Evolutionary conservation across 2,797 vertebrate species (phyloP).

Genomic region (Poeciliopsis gracilis): DNA sequence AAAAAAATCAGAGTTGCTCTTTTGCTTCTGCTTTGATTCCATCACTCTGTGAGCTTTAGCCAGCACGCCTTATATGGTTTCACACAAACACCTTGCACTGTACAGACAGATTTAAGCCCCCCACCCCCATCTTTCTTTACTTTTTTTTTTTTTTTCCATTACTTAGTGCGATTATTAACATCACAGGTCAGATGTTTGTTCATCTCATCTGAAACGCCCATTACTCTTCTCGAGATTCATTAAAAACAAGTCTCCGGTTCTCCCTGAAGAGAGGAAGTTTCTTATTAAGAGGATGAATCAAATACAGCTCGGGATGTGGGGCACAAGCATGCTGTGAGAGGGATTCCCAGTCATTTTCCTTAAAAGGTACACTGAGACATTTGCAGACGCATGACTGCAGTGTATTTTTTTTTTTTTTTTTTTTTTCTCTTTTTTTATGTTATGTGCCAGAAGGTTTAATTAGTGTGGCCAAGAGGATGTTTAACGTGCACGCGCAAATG

Average conservation of each 20-base stretch:
- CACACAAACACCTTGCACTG: constrained; percentile 36
- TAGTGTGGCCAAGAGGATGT: constrained; percentile 13
- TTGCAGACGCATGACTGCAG: constrained; percentile 42
- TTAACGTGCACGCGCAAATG: background rate
- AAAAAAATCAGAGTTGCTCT: constrained; percentile 32
- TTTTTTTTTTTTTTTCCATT: constrained; percentile 17
- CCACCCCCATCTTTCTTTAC: constrained; percentile 37
- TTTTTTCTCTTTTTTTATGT: constrained; percentile 7
- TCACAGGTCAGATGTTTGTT: constrained; percentile 62
- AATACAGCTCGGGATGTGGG: constrained; percentile 55
- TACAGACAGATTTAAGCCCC: constrained; percentile 25
- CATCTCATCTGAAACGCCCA: constrained; percentile 61
- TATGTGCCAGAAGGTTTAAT: constrained; percentile 51
- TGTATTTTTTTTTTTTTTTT: constrained; percentile 11
- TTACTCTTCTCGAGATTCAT: constrained; percentile 70
- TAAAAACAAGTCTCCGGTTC: constrained; percentile 55
- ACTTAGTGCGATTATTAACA: constrained; percentile 65
- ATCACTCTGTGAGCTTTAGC: constrained; percentile 13
- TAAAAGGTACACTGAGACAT: constrained; percentile 60
- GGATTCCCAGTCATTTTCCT: constrained; percentile 39
- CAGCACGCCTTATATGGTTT: constrained; percentile 30
- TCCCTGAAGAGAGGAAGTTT: constrained; percentile 70
- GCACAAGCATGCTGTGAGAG: constrained; percentile 56
- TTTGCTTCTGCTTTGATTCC: constrained; percentile 39
- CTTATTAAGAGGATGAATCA: constrained; percentile 79